These are phyloP conservation scores for Hermaeophaga mercurialis DNA, from an alignment of 2,888 invertebrate genomes.

Conservation along the genomic window DNA sequence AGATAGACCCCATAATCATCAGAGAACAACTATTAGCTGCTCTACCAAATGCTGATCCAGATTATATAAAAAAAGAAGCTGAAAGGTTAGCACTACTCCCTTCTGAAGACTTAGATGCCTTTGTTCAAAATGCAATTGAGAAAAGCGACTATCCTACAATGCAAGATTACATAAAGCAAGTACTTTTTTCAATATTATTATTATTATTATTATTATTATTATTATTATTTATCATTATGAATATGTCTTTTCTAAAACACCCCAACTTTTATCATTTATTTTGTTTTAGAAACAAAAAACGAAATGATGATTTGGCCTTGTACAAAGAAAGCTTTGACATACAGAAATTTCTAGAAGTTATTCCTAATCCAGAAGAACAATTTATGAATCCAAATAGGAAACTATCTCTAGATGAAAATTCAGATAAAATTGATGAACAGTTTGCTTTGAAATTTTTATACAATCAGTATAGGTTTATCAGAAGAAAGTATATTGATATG, in stretches of 20 bases:
- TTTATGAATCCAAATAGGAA: conserved; percentile 43
- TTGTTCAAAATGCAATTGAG: conserved; percentile 48
- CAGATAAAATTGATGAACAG: conserved; percentile 37
- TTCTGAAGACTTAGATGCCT: conserved; percentile 42
- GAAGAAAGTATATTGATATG: conserved; percentile 44
- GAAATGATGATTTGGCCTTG: conserved; percentile 37
- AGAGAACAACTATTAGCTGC: conserved; percentile 47
- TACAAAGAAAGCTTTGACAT: conserved; percentile 45
- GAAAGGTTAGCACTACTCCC: conserved; percentile 41
- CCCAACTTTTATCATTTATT: not conserved
- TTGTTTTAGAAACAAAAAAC: conserved; percentile 43
- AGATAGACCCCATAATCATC: conserved; percentile 36
- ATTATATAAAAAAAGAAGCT: conserved; percentile 48
- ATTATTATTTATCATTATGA: not conserved
- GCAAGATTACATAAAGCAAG: conserved; percentile 53
- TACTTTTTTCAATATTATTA: conserved; percentile 2
- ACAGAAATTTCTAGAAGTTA: conserved; percentile 44
- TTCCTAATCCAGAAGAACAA: conserved; percentile 46
- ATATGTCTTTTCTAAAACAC: not conserved
- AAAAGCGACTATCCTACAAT: conserved; percentile 52
- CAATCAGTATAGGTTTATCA: conserved; percentile 46
- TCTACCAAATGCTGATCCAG: conserved; percentile 53
- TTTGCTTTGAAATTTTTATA: conserved; percentile 46
- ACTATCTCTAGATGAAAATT: conserved; percentile 38
- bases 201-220: conserved; percentile 1